Evolutionary conservation across 2,113 vertebrate species (phyloP).

Genomic region (Phainopepla nitens): DNA sequence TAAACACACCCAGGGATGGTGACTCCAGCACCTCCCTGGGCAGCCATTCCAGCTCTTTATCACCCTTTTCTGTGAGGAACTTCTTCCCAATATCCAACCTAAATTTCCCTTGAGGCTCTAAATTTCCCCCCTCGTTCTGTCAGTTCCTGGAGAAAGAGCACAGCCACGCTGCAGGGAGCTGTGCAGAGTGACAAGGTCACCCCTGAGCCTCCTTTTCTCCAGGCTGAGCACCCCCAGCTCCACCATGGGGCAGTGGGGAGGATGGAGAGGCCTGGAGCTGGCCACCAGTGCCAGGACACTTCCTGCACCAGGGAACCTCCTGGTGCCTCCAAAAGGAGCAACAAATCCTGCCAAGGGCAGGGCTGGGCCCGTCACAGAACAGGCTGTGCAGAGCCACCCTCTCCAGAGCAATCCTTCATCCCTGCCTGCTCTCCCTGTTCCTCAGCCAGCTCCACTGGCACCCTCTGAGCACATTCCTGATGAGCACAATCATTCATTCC

Average conservation of each 20-base stretch:
- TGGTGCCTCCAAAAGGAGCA: background rate
- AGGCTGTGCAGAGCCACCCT: background rate
- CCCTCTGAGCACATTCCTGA: accelerated
- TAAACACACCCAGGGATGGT: background rate
- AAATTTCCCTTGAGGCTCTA: too few species aligned
- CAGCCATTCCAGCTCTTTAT: too few species aligned
- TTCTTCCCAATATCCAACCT: too few species aligned
- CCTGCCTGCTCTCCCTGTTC: background rate
- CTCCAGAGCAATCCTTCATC: accelerated
- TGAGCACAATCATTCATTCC: background rate
- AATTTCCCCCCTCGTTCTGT: too few species aligned
- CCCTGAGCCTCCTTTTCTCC: too few species aligned
- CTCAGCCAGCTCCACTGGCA: background rate
- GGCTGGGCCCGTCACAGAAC: background rate
- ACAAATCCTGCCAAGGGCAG: background rate
- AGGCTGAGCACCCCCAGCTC: too few species aligned
- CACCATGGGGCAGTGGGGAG: too few species aligned
- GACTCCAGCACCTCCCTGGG: too few species aligned
- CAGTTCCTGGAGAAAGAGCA: too few species aligned
- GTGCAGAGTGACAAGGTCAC: too few species aligned
- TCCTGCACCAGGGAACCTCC: background rate
- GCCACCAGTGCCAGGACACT: background rate
- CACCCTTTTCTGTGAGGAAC: too few species aligned
- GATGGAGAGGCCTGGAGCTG: background rate
- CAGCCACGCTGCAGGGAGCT: too few species aligned